Evolutionary conservation across 2,888 invertebrate species (phyloP).

Genomic region (Mayetiola destructor): DNA sequence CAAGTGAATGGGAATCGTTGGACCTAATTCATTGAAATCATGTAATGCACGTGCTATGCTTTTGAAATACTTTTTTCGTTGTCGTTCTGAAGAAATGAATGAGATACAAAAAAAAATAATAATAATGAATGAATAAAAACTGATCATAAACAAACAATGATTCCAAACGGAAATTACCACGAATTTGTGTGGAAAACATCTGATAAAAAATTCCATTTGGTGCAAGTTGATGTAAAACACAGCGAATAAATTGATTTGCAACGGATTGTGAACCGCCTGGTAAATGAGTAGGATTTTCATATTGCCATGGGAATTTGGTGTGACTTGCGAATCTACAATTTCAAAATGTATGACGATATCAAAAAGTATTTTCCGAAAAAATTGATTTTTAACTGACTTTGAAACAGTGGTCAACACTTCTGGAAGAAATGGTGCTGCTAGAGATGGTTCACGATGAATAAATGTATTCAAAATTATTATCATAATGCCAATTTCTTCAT

Average conservation of each 20-base stretch:
- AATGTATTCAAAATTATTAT: constrained; percentile 90
- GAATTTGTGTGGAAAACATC: constrained; percentile 80
- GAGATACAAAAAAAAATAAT: constrained; percentile 14
- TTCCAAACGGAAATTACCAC: no score
- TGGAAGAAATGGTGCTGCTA: constrained; percentile 87
- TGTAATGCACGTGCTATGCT: constrained; percentile 85
- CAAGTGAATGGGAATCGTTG: constrained; percentile 83
- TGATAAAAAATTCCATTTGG: constrained; percentile 95
- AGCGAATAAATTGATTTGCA: constrained; percentile 91
- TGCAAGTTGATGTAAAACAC: constrained; percentile 89
- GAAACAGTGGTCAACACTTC: constrained; percentile 80
- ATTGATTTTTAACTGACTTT: constrained; percentile 42
- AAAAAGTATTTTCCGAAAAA: not conserved
- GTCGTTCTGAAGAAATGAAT: constrained; percentile 25
- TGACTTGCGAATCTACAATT: constrained; percentile 52
- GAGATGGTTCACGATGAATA: constrained; percentile 86
- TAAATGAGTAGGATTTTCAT: constrained; percentile 70
- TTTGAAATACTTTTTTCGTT: constrained; percentile 73
- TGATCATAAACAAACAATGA: not conserved
- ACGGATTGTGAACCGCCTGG: constrained; percentile 92
- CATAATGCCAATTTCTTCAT: constrained; percentile 89
- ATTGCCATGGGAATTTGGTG: constrained; percentile 78
- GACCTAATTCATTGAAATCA: constrained; percentile 92
- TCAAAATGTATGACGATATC: constrained; percentile 9
- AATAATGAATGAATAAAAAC: not conserved